phyloP scores from a whole-genome alignment of 2,797 vertebrate species.

The Gallinago stenura region DNA sequence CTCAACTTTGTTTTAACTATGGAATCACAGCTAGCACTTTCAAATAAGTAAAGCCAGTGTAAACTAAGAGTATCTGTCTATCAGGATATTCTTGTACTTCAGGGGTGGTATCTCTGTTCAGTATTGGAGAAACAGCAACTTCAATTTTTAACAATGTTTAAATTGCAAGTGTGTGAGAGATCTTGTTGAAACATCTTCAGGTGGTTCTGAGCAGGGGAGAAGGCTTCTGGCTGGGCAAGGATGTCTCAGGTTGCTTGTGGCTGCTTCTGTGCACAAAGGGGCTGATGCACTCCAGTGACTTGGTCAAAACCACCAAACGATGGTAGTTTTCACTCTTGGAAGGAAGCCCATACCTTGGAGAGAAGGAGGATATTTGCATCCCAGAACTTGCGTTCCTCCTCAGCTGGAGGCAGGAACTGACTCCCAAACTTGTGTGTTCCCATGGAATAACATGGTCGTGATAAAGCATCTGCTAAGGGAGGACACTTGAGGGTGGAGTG shows the following conservation, averaged over 20 bases:
- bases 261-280: not conserved
- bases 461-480: not conserved
- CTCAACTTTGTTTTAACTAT: not conserved
- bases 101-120: rapidly evolving
- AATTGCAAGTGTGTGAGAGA: not conserved
- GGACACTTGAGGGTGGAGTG: not conserved
- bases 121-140: not conserved
- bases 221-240: not conserved
- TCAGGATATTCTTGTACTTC: not conserved
- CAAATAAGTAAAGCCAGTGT: not conserved
- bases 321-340: not conserved
- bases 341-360: not conserved
- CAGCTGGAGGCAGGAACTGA: not conserved
- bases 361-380: not conserved
- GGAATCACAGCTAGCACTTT: not conserved
- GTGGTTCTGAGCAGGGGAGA: not conserved
- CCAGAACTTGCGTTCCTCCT: no score
- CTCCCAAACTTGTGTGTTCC: rapidly evolving
- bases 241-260: not conserved
- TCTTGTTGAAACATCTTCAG: not conserved
- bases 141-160: not conserved
- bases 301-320: not conserved
- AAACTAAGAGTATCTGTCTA: not conserved
- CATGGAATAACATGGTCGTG: rapidly evolving
- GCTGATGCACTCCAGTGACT: not conserved